Evolutionary conservation across 2,797 vertebrate genomes (phyloP), one percentile per base, ranked within the genome.

Genomic region (Pipistrellus nathusii): DNA sequence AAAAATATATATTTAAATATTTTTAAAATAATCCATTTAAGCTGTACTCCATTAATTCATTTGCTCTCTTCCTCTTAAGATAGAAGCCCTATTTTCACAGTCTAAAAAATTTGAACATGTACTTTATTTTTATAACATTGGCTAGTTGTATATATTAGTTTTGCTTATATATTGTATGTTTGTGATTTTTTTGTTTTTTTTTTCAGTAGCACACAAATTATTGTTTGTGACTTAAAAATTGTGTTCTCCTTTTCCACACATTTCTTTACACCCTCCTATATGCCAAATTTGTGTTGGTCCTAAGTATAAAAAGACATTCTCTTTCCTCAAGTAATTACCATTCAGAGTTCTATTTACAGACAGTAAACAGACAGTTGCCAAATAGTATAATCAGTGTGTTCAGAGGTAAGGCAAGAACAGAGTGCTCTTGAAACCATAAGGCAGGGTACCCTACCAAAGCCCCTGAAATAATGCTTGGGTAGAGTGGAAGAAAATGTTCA

Each of bases 131-230:
- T 25, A 75, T 80, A 89, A 32, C 5, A 27, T 44, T 32, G 17
- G 57, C 8, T 78, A 73, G 48, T 13, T 76, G 25, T 83, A 32
- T 85, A 4, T 30, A 20, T 55, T 32, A 51, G 5, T 64, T 73
- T 85, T 41, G 1, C 66, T 93, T 80, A 46, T 78, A 6, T 84
- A 17, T 53, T 82, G 35, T 53, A 62, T 57, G 35, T 92, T 76
- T 32, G 21, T 62, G 35, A 86, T 78, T 46, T 62, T 62, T 88
- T 48, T 90, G 77, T n/a, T 90, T 82, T 41, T 14, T 86, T 84
- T 77, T 69, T 41, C 41, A 57, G 4, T 62, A 85, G 15, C 8
- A 0, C 4, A 12, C 76, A 72, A 44, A 38, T 93, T 77, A 41
- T 86, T 80, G 3, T 55, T 85, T 64, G 30, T 38, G 27, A 38